Percentiles rank a stretch among this genome's conserved stretches.
These are phyloP conservation scores for Gallirallus australis DNA, from an alignment of 2,797 vertebrate species.

Conservation along the genomic window DNA sequence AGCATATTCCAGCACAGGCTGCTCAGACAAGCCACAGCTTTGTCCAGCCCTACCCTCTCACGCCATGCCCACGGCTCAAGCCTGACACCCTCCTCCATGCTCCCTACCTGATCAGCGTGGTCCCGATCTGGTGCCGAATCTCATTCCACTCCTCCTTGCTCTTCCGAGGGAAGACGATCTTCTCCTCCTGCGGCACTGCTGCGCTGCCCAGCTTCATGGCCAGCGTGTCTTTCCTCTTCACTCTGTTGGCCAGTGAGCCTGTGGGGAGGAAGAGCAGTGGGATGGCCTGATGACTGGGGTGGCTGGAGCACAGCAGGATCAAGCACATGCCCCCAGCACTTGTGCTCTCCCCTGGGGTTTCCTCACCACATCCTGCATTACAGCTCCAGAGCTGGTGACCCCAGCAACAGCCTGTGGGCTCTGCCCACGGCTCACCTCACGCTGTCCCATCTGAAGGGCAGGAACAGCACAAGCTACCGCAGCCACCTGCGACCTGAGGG, in stretches of 20 bases:
- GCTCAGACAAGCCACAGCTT: neutral
- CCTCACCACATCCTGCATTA: neutral
- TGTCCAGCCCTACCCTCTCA: neutral
- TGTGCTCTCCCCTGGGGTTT: neutral
- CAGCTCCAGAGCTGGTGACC: neutral
- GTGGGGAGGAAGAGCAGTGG: neutral
- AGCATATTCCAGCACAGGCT: neutral
- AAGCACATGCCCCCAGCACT: neutral
- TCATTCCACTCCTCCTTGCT: constrained; percentile 97
- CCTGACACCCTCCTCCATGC: neutral
- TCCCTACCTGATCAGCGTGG: constrained; percentile 89
- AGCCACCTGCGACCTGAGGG: neutral
- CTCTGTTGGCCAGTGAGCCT: constrained; percentile 93
- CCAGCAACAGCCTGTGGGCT: neutral
- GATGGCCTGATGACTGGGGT: neutral
- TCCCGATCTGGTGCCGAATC: constrained; percentile 95
- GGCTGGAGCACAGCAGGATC: neutral
- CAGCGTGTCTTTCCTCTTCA: constrained; percentile 95
- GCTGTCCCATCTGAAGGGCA: neutral
- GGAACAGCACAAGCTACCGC: neutral
- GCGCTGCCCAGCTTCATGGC: constrained; percentile 92
- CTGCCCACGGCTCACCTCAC: neutral
- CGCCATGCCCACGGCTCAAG: accelerated
- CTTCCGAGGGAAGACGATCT: constrained; percentile 90
- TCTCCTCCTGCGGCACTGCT: constrained; percentile 75